Base-by-base conservation (phyloP, 2,113 vertebrate species). In the Dromaius novaehollandiae region DNA sequence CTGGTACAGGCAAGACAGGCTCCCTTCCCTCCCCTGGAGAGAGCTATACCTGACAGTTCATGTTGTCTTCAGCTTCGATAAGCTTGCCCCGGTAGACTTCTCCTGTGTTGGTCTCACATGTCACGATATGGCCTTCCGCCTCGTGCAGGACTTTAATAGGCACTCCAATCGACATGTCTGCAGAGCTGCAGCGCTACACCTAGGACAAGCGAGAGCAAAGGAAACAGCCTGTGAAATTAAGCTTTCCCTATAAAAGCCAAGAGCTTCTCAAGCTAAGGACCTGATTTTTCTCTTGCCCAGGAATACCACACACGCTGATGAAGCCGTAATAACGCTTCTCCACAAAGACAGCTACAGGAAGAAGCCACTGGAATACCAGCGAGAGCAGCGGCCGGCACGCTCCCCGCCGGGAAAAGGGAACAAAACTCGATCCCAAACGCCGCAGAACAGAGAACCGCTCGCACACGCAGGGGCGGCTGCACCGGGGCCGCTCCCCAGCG, bases 141-240 rank as follows among this genome's bases (percentile, higher is more conserved):
- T 99, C 99, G 7, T 99, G 99, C 63, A 99, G 98, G n/a, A 99
- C 99, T 94, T 99, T 99, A 89, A 99, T 99, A 0, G 99, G 99
- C 50, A 99, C 99, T 0, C 99, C 99, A 13, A 99, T 99, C 1
- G 99, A 99, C 99, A 99, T 99, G 48, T 95, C 98, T 83, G 86
- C 70, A 48, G 82, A 6, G n/a, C 73, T 75, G 50, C 15, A 18
- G 12, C 46, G 88, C 86, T 38, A 91, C 53, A 71, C 55, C 93
- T 97, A 64, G 0, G 34, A 17, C 6, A 25, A 60, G 1, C 32
- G 4, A 25, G n/a, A 55, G 3, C 24, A 64, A 34, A 42, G 14
- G 26, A 38, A 14, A 12, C 40, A 71, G 34, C 13, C 36, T 25
- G 8, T 40, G 10, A 8, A 22, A 3, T 9, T 9, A 24, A 20